Evolutionary conservation across 2,113 vertebrate genomes (phyloP).

Genomic region (Chroicocephalus ridibundus): DNA sequence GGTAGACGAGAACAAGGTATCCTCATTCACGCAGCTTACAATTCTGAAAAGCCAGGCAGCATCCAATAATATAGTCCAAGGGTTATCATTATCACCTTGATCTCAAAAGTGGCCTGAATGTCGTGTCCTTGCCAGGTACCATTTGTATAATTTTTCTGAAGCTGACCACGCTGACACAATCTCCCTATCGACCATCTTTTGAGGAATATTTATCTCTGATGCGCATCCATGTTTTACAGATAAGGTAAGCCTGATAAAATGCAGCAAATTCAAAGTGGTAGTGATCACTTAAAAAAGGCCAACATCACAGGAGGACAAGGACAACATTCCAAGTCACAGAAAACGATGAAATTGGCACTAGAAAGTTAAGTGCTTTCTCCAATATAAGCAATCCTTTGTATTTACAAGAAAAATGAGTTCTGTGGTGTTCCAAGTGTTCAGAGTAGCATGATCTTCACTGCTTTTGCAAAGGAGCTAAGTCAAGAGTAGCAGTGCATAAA

Average conservation of each 20-base stretch:
- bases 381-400: slow-evolving; percentile 23
- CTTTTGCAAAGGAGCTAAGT: background rate
- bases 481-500: background rate
- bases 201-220: background rate
- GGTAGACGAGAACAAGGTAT: background rate
- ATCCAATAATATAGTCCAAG: background rate
- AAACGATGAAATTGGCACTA: background rate
- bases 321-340: background rate
- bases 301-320: background rate
- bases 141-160: background rate
- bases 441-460: background rate
- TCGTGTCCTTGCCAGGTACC: background rate
- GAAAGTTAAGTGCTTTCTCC: background rate
- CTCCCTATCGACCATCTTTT: background rate
- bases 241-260: background rate
- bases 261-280: background rate
- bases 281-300: background rate
- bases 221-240: background rate
- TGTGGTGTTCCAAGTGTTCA: background rate
- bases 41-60: background rate
- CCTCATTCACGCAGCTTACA: background rate
- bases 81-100: background rate
- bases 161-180: background rate
- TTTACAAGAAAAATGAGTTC: background rate
- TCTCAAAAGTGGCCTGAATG: background rate